These are phyloP conservation scores for Barbus barbus DNA, from an alignment of 2,113 vertebrate species.

Conservation along the genomic window DNA sequence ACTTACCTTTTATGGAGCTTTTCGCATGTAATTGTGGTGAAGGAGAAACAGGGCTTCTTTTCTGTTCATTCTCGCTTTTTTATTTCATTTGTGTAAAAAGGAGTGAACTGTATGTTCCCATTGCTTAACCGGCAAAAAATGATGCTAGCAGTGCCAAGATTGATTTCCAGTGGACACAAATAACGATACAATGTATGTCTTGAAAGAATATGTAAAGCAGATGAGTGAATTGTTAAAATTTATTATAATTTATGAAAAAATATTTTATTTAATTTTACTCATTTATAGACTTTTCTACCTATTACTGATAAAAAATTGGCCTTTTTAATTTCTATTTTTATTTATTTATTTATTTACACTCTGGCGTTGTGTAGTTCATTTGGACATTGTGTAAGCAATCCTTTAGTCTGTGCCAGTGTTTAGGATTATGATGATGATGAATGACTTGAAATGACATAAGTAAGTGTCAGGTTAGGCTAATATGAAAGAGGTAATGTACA, in stretches of 20 bases:
- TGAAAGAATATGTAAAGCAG: background rate
- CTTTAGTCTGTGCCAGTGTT: background rate
- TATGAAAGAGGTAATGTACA: background rate
- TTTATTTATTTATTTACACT: background rate
- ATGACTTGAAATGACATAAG: background rate
- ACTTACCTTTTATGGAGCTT: background rate
- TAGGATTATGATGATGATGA: background rate
- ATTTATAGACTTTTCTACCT: too few species aligned
- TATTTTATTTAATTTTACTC: too few species aligned
- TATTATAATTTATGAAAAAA: too few species aligned
- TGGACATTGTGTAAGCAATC: background rate
- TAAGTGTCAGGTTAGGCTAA: background rate
- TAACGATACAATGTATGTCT: background rate
- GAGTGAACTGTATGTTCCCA: constrained; percentile 2
- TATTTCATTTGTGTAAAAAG: constrained; percentile 1
- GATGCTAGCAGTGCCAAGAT: background rate
- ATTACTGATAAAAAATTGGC: too few species aligned
- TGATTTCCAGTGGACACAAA: background rate
- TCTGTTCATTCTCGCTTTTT: background rate
- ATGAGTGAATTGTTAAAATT: too few species aligned
- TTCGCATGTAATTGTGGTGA: background rate
- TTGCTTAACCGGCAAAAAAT: background rate
- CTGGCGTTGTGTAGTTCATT: background rate
- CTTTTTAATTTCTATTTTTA: background rate
- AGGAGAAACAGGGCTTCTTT: background rate